phyloP scores from a whole-genome alignment of 2,888 invertebrate genomes.

The Terebella lapidaria region DNA sequence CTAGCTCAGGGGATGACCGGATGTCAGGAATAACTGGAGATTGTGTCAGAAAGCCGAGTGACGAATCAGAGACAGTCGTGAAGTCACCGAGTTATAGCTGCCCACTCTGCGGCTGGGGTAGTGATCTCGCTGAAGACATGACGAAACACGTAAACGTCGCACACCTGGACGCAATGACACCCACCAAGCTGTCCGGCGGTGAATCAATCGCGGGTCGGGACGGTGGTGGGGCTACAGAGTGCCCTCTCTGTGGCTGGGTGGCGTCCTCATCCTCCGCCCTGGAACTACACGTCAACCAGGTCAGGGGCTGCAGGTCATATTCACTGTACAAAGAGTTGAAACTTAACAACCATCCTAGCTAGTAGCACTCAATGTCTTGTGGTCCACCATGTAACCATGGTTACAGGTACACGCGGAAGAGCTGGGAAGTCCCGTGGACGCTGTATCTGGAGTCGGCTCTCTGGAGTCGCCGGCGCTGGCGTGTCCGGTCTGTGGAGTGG shows the following conservation, averaged over 20 bases:
- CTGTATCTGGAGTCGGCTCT: background rate
- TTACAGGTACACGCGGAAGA: constrained; percentile 71
- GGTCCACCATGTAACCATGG: too few species aligned
- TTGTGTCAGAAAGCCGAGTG: background rate
- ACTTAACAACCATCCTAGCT: too few species aligned
- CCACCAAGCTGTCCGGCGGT: background rate
- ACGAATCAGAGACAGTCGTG: background rate
- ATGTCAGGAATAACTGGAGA: too few species aligned
- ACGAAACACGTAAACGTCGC: constrained; percentile 75
- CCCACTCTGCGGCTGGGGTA: constrained; percentile 75
- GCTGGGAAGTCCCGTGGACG: constrained; percentile 66
- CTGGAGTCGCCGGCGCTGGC: background rate
- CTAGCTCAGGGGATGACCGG: too few species aligned
- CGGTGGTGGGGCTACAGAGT: constrained; percentile 59
- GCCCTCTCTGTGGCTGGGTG: constrained; percentile 73
- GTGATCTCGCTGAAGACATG: constrained; percentile 70
- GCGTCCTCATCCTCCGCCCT: constrained; percentile 64
- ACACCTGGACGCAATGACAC: constrained; percentile 63
- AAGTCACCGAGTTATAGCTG: constrained; percentile 53
- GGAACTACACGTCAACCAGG: constrained; percentile 80
- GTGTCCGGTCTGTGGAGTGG: constrained; percentile 51
- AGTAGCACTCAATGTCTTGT: too few species aligned
- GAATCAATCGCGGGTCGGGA: constrained; percentile 49
- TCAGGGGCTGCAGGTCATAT: too few species aligned
- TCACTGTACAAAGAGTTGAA: too few species aligned